Conservation (phyloP, 2,113 vertebrate species). For the Microtus pennsylvanicus region DNA sequence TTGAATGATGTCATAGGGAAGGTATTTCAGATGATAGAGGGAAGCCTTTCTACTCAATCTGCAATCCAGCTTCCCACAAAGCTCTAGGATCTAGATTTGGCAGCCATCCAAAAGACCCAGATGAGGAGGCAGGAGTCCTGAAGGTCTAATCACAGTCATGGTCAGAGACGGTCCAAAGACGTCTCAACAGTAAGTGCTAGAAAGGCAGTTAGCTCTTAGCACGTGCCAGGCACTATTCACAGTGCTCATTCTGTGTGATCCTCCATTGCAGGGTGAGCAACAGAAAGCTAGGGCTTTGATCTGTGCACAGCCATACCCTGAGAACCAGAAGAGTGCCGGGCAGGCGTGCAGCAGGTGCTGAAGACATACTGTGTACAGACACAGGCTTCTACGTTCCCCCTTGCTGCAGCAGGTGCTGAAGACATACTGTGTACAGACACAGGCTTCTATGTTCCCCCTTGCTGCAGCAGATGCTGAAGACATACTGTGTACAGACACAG, state of each 20-base stretch:
- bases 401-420: neutral
- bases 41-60: neutral
- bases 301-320: neutral
- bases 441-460: too few species aligned
- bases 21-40: neutral
- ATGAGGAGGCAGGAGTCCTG: neutral
- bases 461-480: neutral
- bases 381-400: too few species aligned
- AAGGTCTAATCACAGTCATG: fast-evolving
- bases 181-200: neutral
- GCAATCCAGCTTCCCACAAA: neutral
- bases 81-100: neutral
- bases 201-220: neutral
- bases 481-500: too few species aligned
- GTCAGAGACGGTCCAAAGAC: neutral
- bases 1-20: neutral
- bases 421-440: too few species aligned
- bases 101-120: neutral
- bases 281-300: neutral
- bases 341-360: neutral
- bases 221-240: neutral
- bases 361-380: too few species aligned
- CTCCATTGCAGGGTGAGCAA: neutral
- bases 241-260: too few species aligned
- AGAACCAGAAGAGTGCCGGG: neutral